phyloP scores from a whole-genome alignment of 2,888 invertebrate genomes.

The Eristalis arbustorum region DNA sequence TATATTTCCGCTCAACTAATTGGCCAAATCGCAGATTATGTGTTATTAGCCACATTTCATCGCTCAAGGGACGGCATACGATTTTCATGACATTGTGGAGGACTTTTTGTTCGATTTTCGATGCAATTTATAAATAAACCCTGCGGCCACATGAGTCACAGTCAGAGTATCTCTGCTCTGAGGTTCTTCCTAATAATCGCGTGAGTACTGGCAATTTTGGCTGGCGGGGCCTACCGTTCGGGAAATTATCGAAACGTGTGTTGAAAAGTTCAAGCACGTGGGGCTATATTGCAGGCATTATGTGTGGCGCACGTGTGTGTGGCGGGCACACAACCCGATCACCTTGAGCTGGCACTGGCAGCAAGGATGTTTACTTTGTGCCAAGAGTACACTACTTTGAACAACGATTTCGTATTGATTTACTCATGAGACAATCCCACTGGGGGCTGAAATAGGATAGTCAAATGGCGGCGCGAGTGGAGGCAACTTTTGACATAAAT shows the following conservation, averaged over 20 bases:
- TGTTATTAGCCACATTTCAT: background rate
- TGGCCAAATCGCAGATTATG: constrained; percentile 5
- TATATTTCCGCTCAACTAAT: constrained; percentile 20
- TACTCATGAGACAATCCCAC: constrained; percentile 13
- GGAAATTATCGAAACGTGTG: constrained; percentile 15
- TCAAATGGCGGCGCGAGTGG: background rate
- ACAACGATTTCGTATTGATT: constrained; percentile 47
- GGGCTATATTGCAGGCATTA: constrained; percentile 21
- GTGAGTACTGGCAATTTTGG: constrained; percentile 32
- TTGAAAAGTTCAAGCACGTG: constrained; percentile 50
- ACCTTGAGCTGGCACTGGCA: constrained; percentile 32
- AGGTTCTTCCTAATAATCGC: background rate
- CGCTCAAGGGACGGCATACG: background rate
- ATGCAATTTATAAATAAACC: too few relatives aligned
- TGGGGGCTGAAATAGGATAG: background rate
- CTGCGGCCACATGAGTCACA: constrained; percentile 2
- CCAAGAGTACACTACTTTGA: constrained; percentile 35
- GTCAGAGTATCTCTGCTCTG: background rate
- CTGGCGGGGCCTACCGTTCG: background rate
- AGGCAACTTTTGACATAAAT: background rate
- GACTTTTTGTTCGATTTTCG: too few relatives aligned
- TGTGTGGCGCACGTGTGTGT: background rate
- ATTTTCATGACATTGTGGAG: background rate
- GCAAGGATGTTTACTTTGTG: constrained; percentile 40
- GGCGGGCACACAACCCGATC: constrained; percentile 24